Percentiles rank a stretch among this genome's conserved stretches.
These are phyloP conservation scores for Buteo buteo DNA, from an alignment of 2,113 vertebrate species.

Conservation along the genomic window DNA sequence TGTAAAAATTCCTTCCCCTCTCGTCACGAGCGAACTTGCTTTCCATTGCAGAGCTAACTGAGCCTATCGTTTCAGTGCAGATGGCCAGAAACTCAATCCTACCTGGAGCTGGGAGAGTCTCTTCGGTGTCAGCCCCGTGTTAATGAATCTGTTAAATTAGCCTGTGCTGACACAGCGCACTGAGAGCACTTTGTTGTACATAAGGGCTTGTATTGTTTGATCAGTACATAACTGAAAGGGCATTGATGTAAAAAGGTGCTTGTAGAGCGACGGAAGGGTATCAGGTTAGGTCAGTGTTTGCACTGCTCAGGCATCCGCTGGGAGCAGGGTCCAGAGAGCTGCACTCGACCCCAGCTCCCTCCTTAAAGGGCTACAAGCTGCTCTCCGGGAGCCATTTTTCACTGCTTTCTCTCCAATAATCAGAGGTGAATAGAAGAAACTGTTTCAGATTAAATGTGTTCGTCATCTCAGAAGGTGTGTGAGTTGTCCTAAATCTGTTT, in stretches of 20 bases:
- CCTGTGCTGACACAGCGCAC: constrained; percentile 57
- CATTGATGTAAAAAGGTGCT: constrained; percentile 56
- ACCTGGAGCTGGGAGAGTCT: constrained; percentile 41
- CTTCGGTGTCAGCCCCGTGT: constrained; percentile 61
- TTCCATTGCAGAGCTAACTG: neutral
- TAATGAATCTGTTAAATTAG: constrained; percentile 74
- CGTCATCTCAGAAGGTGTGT: neutral
- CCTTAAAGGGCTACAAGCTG: neutral
- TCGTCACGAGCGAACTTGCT: neutral
- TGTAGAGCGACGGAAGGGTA: constrained; percentile 31
- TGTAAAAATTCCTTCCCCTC: constrained; percentile 45
- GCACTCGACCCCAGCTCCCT: neutral
- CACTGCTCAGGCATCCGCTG: neutral
- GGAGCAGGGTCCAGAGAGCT: neutral
- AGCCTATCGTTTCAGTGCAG: constrained; percentile 43
- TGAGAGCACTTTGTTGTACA: constrained; percentile 64
- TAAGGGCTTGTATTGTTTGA: constrained; percentile 67
- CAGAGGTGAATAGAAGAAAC: neutral
- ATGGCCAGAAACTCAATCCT: constrained; percentile 66
- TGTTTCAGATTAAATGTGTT: neutral
- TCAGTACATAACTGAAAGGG: constrained; percentile 50
- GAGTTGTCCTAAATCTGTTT: neutral
- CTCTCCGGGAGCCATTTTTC: neutral
- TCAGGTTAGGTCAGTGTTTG: constrained; percentile 45
- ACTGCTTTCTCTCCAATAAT: neutral